A percentile compares a stretch with the other conserved stretches of the same genome.
Evolutionary conservation across 2,888 invertebrate species (phyloP).

Genomic region (Phalera bucephala): DNA sequence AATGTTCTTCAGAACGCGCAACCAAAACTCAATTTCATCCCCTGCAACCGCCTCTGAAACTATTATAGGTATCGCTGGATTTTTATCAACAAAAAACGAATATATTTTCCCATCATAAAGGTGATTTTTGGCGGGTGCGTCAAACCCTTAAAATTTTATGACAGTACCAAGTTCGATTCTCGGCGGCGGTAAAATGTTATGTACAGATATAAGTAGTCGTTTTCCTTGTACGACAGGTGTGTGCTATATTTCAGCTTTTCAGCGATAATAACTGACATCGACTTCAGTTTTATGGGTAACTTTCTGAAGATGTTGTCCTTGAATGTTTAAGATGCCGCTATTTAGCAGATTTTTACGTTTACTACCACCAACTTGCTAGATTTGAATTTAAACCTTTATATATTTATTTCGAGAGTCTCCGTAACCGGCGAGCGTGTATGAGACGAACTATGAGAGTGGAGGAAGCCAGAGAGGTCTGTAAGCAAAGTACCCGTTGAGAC

Average conservation of each 20-base stretch:
- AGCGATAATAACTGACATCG: slow-evolving; percentile 6
- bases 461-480: no score
- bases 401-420: no score
- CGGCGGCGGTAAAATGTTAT: slow-evolving; percentile 29
- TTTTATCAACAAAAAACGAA: slow-evolving; percentile 18
- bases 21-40: background rate
- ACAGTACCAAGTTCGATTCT: slow-evolving; percentile 36
- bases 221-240: slow-evolving; percentile 22
- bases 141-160: slow-evolving; percentile 48
- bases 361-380: no score
- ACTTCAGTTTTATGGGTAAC: slow-evolving; percentile 24
- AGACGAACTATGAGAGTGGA: no score
- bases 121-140: slow-evolving; percentile 27
- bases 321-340: slow-evolving; percentile 8
- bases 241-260: slow-evolving; percentile 15
- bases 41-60: background rate
- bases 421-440: no score
- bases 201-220: slow-evolving; percentile 23
- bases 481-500: no score
- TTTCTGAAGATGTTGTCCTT: slow-evolving; percentile 5
- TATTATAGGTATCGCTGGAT: background rate
- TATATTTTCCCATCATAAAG: slow-evolving; percentile 29
- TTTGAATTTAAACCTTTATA: no score
- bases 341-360: no score
- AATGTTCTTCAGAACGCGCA: no score